Evolutionary conservation across 1,140 invertebrate genomes (phyloP).

Genomic region (Mycetomoellerius zeteki): DNA sequence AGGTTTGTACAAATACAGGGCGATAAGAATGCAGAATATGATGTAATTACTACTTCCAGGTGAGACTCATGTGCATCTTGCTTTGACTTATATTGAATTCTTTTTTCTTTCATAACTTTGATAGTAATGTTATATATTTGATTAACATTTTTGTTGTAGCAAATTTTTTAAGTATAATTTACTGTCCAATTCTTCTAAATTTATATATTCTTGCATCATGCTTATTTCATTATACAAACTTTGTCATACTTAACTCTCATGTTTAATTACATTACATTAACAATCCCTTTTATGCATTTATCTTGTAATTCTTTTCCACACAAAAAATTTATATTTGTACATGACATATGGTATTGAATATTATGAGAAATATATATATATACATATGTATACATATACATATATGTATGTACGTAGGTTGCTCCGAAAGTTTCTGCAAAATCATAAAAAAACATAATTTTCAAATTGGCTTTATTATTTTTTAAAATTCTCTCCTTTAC

Average conservation of each 20-base stretch:
- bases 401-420: neutral
- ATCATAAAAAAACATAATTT: too few species aligned
- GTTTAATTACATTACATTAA: conserved; percentile 16
- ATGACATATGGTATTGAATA: neutral
- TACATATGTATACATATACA: neutral
- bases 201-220: conserved; percentile 18
- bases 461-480: too few species aligned
- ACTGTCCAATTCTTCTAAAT: neutral
- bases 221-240: neutral
- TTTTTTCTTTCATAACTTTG: neutral
- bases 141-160: neutral
- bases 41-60: conserved; percentile 86
- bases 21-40: conserved; percentile 85
- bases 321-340: conserved; percentile 9
- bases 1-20: conserved; percentile 84
- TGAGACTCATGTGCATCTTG: conserved; percentile 78
- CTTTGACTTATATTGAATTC: conserved; percentile 13
- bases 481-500: too few species aligned
- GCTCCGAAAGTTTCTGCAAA: too few species aligned
- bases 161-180: neutral
- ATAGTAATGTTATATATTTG: neutral
- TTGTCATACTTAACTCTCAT: neutral
- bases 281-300: neutral
- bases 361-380: too few species aligned
- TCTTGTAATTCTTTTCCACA: neutral